phyloP scores from a whole-genome alignment of 2,113 vertebrate genomes.

The Hymenochirus boettgeri region DNA sequence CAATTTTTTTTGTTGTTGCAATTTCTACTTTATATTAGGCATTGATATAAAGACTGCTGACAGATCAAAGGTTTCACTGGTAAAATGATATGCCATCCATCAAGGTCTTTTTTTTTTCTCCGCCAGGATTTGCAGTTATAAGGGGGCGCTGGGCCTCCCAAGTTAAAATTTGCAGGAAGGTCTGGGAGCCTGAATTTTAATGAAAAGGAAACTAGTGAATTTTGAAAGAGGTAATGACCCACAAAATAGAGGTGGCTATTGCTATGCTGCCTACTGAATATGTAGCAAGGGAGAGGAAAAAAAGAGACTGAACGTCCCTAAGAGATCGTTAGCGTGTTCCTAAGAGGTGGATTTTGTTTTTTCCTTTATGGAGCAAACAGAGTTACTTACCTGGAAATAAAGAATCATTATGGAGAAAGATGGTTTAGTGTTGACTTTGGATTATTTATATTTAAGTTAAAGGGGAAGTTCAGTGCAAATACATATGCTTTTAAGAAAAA shows the following conservation, averaged over 20 bases:
- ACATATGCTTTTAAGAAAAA: no score
- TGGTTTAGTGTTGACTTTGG: no score
- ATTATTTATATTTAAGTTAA: no score
- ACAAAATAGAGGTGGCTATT: slow-evolving; percentile 57
- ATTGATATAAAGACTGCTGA: slow-evolving; percentile 70
- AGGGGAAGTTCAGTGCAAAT: no score
- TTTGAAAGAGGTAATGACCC: slow-evolving; percentile 64
- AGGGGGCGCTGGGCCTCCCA: slow-evolving; percentile 75
- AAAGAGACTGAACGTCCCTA: neutral
- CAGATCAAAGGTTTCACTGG: slow-evolving; percentile 78
- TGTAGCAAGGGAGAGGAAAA: neutral
- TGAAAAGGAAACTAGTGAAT: slow-evolving; percentile 66
- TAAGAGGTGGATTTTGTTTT: no score
- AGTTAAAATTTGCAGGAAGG: slow-evolving; percentile 73
- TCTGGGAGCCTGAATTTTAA: slow-evolving; percentile 58
- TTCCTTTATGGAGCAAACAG: no score
- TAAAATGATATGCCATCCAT: slow-evolving; percentile 87
- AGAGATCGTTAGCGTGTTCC: no score
- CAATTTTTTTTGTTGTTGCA: slow-evolving; percentile 47
- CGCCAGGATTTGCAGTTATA: slow-evolving; percentile 77
- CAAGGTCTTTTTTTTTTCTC: slow-evolving; percentile 80
- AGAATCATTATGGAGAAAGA: no score
- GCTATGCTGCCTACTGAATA: slow-evolving; percentile 33
- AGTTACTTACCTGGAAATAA: no score
- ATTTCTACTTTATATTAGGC: slow-evolving; percentile 67